Base-by-base conservation (phyloP, 2,888 invertebrate genomes). In the Scaptomyza parva region DNA sequence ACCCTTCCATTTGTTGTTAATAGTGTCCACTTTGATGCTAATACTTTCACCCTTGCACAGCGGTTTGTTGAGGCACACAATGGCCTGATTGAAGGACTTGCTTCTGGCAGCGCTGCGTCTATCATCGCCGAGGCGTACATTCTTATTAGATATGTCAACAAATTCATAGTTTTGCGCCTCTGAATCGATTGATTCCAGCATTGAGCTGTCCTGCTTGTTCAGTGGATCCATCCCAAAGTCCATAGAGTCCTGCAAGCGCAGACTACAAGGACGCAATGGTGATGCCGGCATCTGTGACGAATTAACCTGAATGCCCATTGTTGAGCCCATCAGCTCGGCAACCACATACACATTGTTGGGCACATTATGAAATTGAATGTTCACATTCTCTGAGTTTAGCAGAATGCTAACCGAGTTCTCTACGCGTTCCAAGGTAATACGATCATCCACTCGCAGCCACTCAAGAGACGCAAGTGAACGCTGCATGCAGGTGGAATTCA, bases 331-430 rank as follows among this genome's bases (percentile, higher is more conserved):
- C 47, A 98, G 91, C 89, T 98, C 97, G 72, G 97, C 94, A 2
- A 97, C 95, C 8, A 95, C 97, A 90, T 96, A 97, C 3, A 97
- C 94, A 92, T 95, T 95, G 92, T 96, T 96, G 2, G 97, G 96
- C 64, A 97, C 94, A 88, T 95, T 94, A 61, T 95, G 93, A 59
- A 96, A 96, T 30, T 95, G 95, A 7, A 95, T 93, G 33, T 96
- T 96, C 86, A 96, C 93, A 77, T 96, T 95, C 90, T 97, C 96
- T 0, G 96, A 96, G 91, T 98, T 97, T 58, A 97, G 93, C 78
- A 95, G 95, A 73, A 97, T 93, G 68, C 95, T 94, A 6, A 97
- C 92, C 18, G 93, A 93, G 8, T 94, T 94, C 22, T 93, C 92
- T 0, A 95, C 95, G 75, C 95, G 93, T 88, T 96, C 95, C 20